A percentile compares a stretch with the other conserved stretches of the same genome.
These are phyloP conservation scores for Tyrophagus putrescentiae DNA, from an alignment of 1,140 invertebrate genomes.

Conservation along the genomic window DNA sequence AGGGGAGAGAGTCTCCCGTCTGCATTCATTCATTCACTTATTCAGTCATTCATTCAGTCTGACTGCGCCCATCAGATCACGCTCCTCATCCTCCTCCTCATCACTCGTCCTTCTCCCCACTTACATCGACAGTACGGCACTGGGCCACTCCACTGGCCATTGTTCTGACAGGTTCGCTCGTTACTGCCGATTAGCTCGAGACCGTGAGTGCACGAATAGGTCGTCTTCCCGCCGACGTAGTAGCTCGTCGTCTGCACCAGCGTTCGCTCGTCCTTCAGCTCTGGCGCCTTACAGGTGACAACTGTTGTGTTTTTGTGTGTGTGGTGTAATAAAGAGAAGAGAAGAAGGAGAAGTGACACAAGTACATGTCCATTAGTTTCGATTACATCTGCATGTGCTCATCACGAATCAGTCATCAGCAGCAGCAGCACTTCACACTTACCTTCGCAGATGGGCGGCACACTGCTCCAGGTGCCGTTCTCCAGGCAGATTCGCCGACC, in stretches of 20 bases:
- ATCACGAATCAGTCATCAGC: not conserved
- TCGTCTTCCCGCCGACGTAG: slow-evolving; percentile 56
- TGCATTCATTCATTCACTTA: too few relatives aligned
- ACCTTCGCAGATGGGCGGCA: slow-evolving; percentile 58
- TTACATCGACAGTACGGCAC: slow-evolving; percentile 64
- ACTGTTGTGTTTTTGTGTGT: too few relatives aligned
- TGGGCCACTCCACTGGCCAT: slow-evolving; percentile 63
- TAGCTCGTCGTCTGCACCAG: slow-evolving; percentile 46
- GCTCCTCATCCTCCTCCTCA: too few relatives aligned
- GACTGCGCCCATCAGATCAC: too few relatives aligned
- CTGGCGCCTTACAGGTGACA: slow-evolving; percentile 27
- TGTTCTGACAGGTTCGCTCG: slow-evolving; percentile 54
- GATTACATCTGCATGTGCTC: too few relatives aligned
- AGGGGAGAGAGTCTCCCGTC: too few relatives aligned
- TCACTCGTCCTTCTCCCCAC: slow-evolving; percentile 29
- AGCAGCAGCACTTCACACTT: slow-evolving; percentile 19
- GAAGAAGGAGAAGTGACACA: not conserved
- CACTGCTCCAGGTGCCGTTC: slow-evolving; percentile 60
- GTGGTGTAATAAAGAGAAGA: slow-evolving; percentile 6
- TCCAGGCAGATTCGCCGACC: slow-evolving; percentile 45
- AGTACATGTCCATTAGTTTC: not conserved
- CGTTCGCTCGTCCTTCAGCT: slow-evolving; percentile 23
- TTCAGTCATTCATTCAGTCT: too few relatives aligned
- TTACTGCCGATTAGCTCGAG: slow-evolving; percentile 62
- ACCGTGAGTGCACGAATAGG: slow-evolving; percentile 64